Conservation (phyloP, 2,888 invertebrate species). For the Drosophila paracracens region DNA sequence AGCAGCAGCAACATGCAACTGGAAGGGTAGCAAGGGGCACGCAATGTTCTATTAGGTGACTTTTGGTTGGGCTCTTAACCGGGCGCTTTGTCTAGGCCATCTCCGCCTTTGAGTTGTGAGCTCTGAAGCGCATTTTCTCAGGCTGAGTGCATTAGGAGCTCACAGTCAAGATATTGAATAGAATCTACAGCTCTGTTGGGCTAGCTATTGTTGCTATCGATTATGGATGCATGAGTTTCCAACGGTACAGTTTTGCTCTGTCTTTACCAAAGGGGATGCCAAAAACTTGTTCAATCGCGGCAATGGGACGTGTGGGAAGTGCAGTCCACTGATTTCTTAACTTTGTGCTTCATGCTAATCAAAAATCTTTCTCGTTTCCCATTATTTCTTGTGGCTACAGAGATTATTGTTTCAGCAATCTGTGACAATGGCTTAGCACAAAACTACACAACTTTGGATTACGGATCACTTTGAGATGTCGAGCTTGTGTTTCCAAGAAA, state of each 20-base stretch:
- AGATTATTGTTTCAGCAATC: neutral
- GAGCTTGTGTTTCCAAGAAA: neutral
- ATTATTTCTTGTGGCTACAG: neutral
- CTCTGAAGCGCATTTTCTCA: slow-evolving; percentile 19
- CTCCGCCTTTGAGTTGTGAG: slow-evolving; percentile 25
- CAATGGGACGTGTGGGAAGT: slow-evolving; percentile 60
- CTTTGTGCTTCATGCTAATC: slow-evolving; percentile 34
- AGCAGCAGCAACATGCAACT: slow-evolving; percentile 15
- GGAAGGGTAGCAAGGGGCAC: neutral
- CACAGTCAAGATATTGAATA: slow-evolving; percentile 21
- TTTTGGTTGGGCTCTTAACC: slow-evolving; percentile 26
- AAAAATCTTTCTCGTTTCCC: slow-evolving; percentile 13
- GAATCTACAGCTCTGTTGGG: slow-evolving; percentile 6
- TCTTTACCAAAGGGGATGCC: slow-evolving; percentile 35
- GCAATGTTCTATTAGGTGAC: slow-evolving; percentile 11
- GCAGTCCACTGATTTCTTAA: slow-evolving; percentile 55
- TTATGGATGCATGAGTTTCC: slow-evolving; percentile 64
- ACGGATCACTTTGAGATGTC: neutral
- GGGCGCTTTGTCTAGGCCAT: slow-evolving; percentile 52
- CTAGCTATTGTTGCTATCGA: slow-evolving; percentile 56
- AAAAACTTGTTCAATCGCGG: slow-evolving; percentile 61
- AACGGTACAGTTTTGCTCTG: slow-evolving; percentile 22
- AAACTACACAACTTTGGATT: neutral
- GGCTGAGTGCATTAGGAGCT: slow-evolving; percentile 59
- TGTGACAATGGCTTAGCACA: neutral